Evolutionary conservation across 1,140 invertebrate species (phyloP), one percentile per base, ranked within the genome.

Genomic region (Trachymyrmex cornetzi): DNA sequence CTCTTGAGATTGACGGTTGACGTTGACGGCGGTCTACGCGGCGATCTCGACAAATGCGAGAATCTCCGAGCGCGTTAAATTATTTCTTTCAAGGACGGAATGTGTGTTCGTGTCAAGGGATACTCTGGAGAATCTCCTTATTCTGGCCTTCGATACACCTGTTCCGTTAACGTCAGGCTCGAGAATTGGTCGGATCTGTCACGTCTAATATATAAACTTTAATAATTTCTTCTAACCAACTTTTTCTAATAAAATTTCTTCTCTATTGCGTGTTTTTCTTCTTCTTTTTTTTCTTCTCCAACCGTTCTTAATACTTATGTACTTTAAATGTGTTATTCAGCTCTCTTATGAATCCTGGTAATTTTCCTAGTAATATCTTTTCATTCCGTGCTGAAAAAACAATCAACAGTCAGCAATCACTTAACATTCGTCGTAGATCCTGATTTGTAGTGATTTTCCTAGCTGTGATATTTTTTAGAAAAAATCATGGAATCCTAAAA

Each of bases 11-110:
- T 27, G n/a, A n/a, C n/a, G n/a, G n/a, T n/a, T n/a, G n/a, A n/a
- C n/a, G n/a, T n/a, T 5, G 11, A 19, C 2, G 11, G 19, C n/a
- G 27, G 66, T 64, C n/a, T 24, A 61, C 55, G 48, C 3, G 57
- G 34, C 1, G n/a, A 27, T 27, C 1, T 34, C 24, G 22, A 14
- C n/a, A 6, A 19, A 1, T 55, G 30, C 24, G 24, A 24, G 67
- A 27, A 71, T 50, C 69, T 16, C 6, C n/a, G 71, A 55, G 2
- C 12, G 30, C 12, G 53, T 38, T n/a, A 3, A 38, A 12, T 19
- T 6, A 24, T 66, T 66, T 16, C 22, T 57, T 81, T 16, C 30
- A 50, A 71, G 66, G 66, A 81, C 79, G 79, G 79, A 71, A 44
- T 64, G 38, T 48, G 38, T 6, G n/a, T 77, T 77, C 34, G 55